phyloP scores from a whole-genome alignment of 2,797 vertebrate genomes.

The Gephyroberyx darwinii region DNA sequence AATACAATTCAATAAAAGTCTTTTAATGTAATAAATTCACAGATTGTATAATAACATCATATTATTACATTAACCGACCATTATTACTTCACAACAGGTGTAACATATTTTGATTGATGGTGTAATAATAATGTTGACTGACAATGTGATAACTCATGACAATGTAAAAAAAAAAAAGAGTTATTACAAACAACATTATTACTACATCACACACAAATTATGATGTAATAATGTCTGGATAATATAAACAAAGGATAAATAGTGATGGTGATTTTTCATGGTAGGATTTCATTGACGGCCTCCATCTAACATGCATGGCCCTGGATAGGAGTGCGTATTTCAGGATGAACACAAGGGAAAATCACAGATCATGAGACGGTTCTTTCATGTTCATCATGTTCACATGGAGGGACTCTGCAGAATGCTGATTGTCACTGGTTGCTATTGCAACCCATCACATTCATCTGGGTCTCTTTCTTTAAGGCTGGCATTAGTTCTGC shows the following conservation, averaged over 20 bases:
- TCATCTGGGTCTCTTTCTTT: slow-evolving; percentile 49
- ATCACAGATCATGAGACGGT: slow-evolving; percentile 57
- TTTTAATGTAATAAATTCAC: too few species aligned
- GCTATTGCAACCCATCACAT: slow-evolving; percentile 17
- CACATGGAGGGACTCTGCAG: slow-evolving; percentile 22
- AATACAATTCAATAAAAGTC: too few species aligned
- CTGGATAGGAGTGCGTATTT: not conserved
- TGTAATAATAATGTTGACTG: not conserved
- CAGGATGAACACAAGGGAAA: slow-evolving; percentile 50
- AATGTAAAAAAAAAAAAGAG: not conserved
- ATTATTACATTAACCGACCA: not conserved
- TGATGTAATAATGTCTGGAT: too few species aligned
- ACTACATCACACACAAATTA: too few species aligned
- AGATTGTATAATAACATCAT: too few species aligned
- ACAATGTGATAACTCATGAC: not conserved
- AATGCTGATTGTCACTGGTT: slow-evolving; percentile 44
- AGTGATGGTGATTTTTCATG: slow-evolving; percentile 40
- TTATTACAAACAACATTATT: not conserved
- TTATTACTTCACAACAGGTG: too few species aligned
- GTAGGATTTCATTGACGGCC: slow-evolving; percentile 30
- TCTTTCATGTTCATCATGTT: slow-evolving; percentile 52
- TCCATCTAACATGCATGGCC: slow-evolving; percentile 28
- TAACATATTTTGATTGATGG: too few species aligned
- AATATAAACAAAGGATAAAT: not conserved
- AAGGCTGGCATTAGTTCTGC: slow-evolving; percentile 64